A percentile compares a stretch with the other conserved stretches of the same genome.
phyloP scores from a whole-genome alignment of 2,113 vertebrate species.

The Anoura caudifer region DNA sequence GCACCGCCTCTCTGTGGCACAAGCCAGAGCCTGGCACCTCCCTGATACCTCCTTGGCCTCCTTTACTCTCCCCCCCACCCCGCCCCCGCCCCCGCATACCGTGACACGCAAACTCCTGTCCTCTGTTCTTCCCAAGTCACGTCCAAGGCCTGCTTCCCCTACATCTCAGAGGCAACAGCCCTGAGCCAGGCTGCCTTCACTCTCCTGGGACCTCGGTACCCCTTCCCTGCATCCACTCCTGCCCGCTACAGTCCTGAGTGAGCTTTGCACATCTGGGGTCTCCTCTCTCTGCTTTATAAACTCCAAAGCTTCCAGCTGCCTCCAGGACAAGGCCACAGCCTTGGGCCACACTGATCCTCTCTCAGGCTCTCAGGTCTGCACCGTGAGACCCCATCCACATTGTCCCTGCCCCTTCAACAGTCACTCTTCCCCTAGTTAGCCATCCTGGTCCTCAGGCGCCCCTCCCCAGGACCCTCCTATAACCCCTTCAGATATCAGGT shows the following conservation, averaged over 20 bases:
- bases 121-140: neutral
- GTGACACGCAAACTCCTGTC: neutral
- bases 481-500: neutral
- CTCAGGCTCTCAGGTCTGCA: neutral
- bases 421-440: neutral
- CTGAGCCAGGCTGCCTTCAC: neutral
- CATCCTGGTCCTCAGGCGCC: neutral
- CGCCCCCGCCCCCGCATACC: rapidly evolving
- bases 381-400: neutral
- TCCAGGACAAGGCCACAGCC: neutral
- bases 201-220: neutral
- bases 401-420: neutral
- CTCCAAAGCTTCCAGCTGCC: neutral
- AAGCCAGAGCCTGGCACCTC: neutral
- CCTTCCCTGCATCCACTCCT: neutral
- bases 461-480: neutral
- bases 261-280: neutral
- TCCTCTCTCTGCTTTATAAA: neutral
- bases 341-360: neutral
- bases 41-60: neutral
- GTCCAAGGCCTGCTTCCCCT: neutral
- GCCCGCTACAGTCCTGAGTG: neutral
- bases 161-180: neutral
- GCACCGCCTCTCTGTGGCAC: rapidly evolving
- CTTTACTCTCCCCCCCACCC: neutral